phyloP scores from a whole-genome alignment of 1,140 invertebrate genomes.

The Proctacanthus coquilletti region DNA sequence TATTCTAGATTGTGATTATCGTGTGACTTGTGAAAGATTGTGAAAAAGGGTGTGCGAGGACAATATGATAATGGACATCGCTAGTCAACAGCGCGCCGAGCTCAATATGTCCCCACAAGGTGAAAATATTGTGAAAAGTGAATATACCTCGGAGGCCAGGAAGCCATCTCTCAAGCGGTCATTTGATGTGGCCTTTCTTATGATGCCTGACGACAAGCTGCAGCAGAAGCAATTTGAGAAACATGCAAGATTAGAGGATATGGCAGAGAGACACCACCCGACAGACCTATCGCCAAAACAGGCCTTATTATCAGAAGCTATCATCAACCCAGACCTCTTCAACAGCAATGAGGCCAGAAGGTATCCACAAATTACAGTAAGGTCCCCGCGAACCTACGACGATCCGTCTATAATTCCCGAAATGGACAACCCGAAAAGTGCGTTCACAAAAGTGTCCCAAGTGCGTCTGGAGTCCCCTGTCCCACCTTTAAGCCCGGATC shows the following conservation, averaged over 20 bases:
- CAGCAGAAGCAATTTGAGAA: constrained; percentile 47
- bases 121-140: not conserved
- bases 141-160: not conserved
- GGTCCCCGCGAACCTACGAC: constrained; percentile 21
- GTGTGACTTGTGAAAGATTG: no score
- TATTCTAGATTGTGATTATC: no score
- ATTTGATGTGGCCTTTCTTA: constrained; percentile 76
- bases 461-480: constrained; percentile 40
- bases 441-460: constrained; percentile 60
- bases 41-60: no score
- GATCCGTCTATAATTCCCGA: constrained; percentile 21
- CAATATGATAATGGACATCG: constrained; percentile 27
- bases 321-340: constrained; percentile 11
- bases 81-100: constrained; percentile 15
- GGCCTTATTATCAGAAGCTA: constrained; percentile 9
- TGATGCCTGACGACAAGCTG: constrained; percentile 67
- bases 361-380: constrained; percentile 16
- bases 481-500: constrained; percentile 58
- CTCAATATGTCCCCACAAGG: constrained; percentile 8
- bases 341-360: not conserved
- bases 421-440: constrained; percentile 40
- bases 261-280: constrained; percentile 24
- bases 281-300: constrained; percentile 7
- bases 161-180: constrained; percentile 46
- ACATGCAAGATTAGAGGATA: constrained; percentile 31